Evolutionary conservation across 2,113 vertebrate genomes (phyloP).

Genomic region (Dermatemys mawii): DNA sequence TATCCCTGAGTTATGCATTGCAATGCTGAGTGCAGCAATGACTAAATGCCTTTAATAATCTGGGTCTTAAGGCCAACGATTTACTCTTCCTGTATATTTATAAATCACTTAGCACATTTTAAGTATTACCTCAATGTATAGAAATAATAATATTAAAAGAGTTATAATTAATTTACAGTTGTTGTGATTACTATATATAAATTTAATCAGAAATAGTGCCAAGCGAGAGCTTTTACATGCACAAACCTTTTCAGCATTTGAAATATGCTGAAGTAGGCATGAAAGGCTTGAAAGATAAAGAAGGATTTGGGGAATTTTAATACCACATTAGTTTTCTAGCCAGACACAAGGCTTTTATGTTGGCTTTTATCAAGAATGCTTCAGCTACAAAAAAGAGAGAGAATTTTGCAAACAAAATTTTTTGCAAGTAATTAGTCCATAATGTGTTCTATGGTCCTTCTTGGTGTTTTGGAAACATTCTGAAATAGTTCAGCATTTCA

Average conservation of each 20-base stretch:
- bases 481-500: slow-evolving; percentile 46
- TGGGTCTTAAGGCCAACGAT: neutral
- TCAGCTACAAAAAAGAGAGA: slow-evolving; percentile 23
- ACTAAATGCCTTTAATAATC: neutral
- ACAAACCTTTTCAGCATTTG: slow-evolving; percentile 35
- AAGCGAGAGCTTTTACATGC: neutral
- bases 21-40: neutral
- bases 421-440: slow-evolving; percentile 51
- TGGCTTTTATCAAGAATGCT: slow-evolving; percentile 10
- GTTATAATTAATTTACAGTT: neutral
- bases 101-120: neutral
- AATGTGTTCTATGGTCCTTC: neutral
- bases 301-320: slow-evolving; percentile 12
- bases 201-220: slow-evolving; percentile 27
- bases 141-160: slow-evolving; percentile 21
- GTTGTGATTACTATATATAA: slow-evolving; percentile 22
- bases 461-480: slow-evolving; percentile 46
- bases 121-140: neutral
- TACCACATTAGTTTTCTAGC: slow-evolving; percentile 26
- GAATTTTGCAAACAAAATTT: slow-evolving; percentile 22
- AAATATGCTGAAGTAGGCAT: slow-evolving; percentile 31
- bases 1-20: neutral
- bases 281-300: slow-evolving; percentile 3
- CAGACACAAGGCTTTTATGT: neutral
- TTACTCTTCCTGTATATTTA: neutral